Base-by-base conservation (phyloP, 2,797 vertebrate genomes). In the Eupleurogrammus muticus region DNA sequence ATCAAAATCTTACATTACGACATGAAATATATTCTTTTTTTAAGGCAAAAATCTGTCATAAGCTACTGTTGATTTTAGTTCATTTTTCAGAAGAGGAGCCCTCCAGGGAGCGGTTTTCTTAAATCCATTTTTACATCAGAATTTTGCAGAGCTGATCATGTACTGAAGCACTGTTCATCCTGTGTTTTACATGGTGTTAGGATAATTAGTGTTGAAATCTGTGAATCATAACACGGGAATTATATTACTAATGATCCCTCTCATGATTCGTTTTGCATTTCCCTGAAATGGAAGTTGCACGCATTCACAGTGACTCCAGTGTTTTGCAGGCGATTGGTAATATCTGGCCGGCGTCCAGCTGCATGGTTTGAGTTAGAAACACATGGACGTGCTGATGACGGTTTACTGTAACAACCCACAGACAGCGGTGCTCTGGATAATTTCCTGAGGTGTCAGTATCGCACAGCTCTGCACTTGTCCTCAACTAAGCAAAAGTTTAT, bases 311-410 rank as follows among this genome's bases (percentile, higher is more conserved):
- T 78, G 66, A 62, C 40, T 16, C 46, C 58, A 42, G 62, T 47
- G 23, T 75, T 79, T 80, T 61, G 63, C 66, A 55, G 38, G 40
- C 51, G 49, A 76, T 70, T 66, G 53, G 76, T 60, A 58, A 77
- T 81, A 77, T 74, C 68, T 92, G 89, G 89, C 81, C 51, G 14
- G 48, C 44, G 66, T 90, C 86, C 83, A 90, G 55, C 47, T 20
- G 82, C 84, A 77, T 90, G 93, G 89, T 90, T 93, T 74, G 40
- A 89, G 87, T 93, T 93, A 89, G 67, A 78, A 80, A 76, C 82
- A 83, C 55, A 74, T 83, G 83, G 80, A 85, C 32, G 71, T 67
- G 40, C 77, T 79, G 80, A 74, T 50, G 79, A 60, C 10, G 66
- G 80, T 86, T 89, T 80, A 85, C 66, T 70, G 78, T 73, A 84